These are phyloP conservation scores for Chelmon rostratus DNA, from an alignment of 2,797 vertebrate species.

Conservation along the genomic window DNA sequence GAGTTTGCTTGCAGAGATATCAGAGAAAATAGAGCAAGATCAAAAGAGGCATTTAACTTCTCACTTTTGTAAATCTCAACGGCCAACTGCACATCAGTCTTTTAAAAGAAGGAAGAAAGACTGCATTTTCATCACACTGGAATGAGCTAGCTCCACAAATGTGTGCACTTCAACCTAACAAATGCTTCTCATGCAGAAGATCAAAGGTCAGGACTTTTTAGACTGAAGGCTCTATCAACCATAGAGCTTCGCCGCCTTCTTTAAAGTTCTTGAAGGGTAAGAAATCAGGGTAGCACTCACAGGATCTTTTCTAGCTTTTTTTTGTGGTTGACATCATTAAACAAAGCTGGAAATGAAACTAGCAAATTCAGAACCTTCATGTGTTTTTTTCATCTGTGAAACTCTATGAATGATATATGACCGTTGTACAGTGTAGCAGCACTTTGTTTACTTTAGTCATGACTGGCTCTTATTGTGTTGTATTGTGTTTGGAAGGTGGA, in stretches of 20 bases:
- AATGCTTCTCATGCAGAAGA: conserved; percentile 10
- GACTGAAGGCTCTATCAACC: not conserved
- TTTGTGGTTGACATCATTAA: conserved; percentile 8
- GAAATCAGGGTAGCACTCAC: not conserved
- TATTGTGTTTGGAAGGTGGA: conserved; percentile 39
- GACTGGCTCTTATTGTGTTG: conserved; percentile 34
- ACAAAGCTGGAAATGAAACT: conserved; percentile 32
- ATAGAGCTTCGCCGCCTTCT: not conserved
- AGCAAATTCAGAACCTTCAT: conserved; percentile 18
- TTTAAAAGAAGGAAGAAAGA: conserved; percentile 9
- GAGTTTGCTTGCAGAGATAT: not conserved
- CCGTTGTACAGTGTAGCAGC: conserved; percentile 29
- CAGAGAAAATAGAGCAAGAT: conserved; percentile 5
- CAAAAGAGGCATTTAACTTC: conserved; percentile 4
- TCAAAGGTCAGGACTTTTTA: not conserved
- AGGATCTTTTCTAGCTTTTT: not conserved
- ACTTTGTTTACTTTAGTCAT: conserved; percentile 50
- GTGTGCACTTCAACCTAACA: conserved; percentile 23
- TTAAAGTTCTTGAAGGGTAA: not conserved
- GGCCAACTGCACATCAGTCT: conserved; percentile 11
- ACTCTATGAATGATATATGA: conserved; percentile 27
- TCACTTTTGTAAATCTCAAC: not conserved
- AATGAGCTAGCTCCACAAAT: not conserved
- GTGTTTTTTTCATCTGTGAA: conserved; percentile 52
- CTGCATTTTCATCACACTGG: conserved; percentile 11